Conservation (phyloP, 2,797 vertebrate genomes). For the Molossus molossus region DNA sequence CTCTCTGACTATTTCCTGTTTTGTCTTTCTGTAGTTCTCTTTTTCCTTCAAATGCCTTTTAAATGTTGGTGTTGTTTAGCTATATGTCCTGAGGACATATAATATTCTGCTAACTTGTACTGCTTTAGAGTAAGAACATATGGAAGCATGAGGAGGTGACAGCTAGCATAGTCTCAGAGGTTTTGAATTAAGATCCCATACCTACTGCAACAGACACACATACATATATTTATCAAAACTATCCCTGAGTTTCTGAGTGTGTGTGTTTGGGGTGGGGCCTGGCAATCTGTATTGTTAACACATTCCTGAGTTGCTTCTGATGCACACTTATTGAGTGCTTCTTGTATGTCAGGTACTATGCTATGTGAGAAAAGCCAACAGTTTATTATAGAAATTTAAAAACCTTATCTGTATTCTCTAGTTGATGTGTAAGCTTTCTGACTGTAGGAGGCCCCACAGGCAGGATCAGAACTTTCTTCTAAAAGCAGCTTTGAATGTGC, state of each 20-base stretch:
- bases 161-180: not conserved
- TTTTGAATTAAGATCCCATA: not conserved
- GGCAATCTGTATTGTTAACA: not conserved
- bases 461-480: not conserved
- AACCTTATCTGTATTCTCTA: not conserved
- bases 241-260: not conserved
- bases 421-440: not conserved
- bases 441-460: not conserved
- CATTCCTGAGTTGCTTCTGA: not conserved
- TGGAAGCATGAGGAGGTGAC: not conserved
- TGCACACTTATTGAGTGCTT: not conserved
- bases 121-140: not conserved
- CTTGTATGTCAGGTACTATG: not conserved
- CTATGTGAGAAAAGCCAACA: not conserved
- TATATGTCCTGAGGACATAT: not conserved
- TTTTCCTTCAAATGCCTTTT: conserved; percentile 1
- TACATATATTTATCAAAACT: not conserved
- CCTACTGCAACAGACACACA: not conserved
- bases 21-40: not conserved
- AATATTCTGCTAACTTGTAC: not conserved
- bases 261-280: not conserved
- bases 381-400: not conserved
- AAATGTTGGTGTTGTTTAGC: not conserved
- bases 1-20: not conserved
- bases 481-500: conserved; percentile 13